These are phyloP conservation scores for Helostoma temminkii DNA, from an alignment of 2,797 vertebrate species.

Conservation along the genomic window DNA sequence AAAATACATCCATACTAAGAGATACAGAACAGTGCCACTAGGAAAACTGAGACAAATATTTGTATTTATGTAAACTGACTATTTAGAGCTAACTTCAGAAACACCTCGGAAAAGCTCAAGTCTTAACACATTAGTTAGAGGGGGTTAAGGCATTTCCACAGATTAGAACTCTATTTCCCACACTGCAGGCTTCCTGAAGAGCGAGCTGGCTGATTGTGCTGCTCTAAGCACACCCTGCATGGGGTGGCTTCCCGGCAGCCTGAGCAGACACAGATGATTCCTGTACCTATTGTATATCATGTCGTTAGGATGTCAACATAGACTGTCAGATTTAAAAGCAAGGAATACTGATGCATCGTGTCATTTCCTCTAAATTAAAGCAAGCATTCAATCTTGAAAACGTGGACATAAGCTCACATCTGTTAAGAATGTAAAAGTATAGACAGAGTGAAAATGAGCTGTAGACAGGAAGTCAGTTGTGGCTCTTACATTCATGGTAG, in stretches of 20 bases:
- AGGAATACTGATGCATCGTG: background rate
- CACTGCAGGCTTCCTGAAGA: constrained; percentile 68
- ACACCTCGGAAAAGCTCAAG: background rate
- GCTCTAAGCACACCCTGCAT: constrained; percentile 32
- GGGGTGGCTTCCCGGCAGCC: constrained; percentile 57
- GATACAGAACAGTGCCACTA: background rate
- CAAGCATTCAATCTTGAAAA: background rate
- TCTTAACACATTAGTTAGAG: constrained; percentile 24
- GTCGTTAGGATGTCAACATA: background rate
- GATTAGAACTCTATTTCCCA: constrained; percentile 68
- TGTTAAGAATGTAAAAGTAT: background rate
- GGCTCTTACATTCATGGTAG: constrained; percentile 96
- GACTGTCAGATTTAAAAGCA: background rate
- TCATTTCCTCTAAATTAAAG: background rate
- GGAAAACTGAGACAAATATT: background rate
- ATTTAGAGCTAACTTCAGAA: constrained; percentile 8
- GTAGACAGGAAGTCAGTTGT: background rate
- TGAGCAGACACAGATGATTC: constrained; percentile 56
- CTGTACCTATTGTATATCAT: constrained; percentile 39
- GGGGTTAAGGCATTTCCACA: constrained; percentile 26
- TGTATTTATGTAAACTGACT: background rate
- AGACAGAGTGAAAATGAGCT: too few species aligned
- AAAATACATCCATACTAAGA: too few species aligned
- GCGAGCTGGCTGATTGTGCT: constrained; percentile 49
- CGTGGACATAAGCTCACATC: background rate